Percentiles rank a stretch among this genome's conserved stretches.
Conservation (phyloP, 2,888 invertebrate species). For the Lithophane leautieri region DNA sequence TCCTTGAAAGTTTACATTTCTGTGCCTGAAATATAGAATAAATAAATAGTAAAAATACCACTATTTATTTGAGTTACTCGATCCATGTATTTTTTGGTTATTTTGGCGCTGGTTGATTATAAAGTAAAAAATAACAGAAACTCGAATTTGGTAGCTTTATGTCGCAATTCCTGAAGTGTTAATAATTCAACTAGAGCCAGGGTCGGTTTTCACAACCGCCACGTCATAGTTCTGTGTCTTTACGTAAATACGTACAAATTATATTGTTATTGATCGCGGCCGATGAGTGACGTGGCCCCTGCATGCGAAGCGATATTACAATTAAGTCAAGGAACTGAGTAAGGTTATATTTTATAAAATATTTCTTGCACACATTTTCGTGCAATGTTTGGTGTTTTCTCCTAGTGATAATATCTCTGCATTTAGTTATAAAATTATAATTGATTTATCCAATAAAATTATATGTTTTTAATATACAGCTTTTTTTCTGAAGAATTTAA, state of each 20-base stretch:
- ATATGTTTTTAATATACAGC: constrained; percentile 49
- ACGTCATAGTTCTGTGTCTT: constrained; percentile 56
- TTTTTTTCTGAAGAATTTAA: constrained; percentile 5
- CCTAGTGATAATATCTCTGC: constrained; percentile 52
- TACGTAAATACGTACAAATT: constrained; percentile 49
- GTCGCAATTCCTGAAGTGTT: constrained; percentile 54
- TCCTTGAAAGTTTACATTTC: too few relatives aligned
- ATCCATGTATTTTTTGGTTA: neutral
- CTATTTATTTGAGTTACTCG: neutral
- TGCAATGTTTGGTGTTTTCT: constrained; percentile 54
- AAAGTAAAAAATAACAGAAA: neutral
- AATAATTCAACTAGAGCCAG: constrained; percentile 45
- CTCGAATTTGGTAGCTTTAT: neutral
- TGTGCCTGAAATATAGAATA: too few relatives aligned
- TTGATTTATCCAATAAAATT: constrained; percentile 61
- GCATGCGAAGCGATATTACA: constrained; percentile 55
- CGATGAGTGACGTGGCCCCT: constrained; percentile 49
- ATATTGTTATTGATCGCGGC: constrained; percentile 57
- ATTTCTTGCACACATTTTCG: constrained; percentile 57
- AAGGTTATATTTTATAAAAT: constrained; percentile 63
- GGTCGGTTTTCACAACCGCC: constrained; percentile 56
- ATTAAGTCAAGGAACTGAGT: constrained; percentile 63
- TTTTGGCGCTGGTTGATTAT: neutral
- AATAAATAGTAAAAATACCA: neutral
- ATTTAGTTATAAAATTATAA: constrained; percentile 39